Percentiles rank a stretch among this genome's conserved stretches.
These are phyloP conservation scores for Platyscapa corneri DNA, from an alignment of 1,140 invertebrate genomes.

Conservation along the genomic window DNA sequence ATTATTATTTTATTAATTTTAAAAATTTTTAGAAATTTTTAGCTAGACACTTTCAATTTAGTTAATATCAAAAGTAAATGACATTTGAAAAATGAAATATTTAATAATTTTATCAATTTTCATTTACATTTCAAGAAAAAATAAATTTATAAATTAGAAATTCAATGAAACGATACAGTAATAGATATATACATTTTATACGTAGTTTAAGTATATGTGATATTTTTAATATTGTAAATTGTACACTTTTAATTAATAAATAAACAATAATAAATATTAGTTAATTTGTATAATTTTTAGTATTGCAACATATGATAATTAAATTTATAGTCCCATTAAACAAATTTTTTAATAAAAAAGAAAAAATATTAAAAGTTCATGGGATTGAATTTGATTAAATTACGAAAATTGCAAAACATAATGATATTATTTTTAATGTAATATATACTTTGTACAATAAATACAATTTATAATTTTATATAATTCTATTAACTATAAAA, in stretches of 20 bases:
- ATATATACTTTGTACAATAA: conserved; percentile 64
- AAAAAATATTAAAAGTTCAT: background rate
- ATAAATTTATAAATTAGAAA: background rate
- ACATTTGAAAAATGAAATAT: background rate
- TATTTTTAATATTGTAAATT: background rate
- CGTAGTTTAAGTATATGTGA: background rate
- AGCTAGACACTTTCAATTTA: background rate
- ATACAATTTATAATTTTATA: conserved; percentile 55
- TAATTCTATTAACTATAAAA: conserved; percentile 47
- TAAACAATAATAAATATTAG: background rate
- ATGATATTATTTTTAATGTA: conserved; percentile 54
- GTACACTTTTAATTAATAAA: background rate
- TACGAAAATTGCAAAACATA: conserved; percentile 28
- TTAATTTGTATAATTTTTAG: background rate
- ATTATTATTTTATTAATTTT: too few relatives aligned
- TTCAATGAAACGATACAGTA: background rate
- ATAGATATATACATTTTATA: background rate
- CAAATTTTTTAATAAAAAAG: background rate
- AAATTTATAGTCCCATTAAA: background rate
- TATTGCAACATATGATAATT: background rate
- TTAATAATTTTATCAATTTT: background rate
- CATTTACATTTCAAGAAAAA: background rate
- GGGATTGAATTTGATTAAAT: conserved; percentile 14
- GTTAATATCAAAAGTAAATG: background rate
- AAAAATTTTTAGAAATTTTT: background rate